A percentile compares a stretch with the other conserved stretches of the same genome.
Evolutionary conservation across 2,888 invertebrate species (phyloP).

Genomic region (Microctonus hyperodae): DNA sequence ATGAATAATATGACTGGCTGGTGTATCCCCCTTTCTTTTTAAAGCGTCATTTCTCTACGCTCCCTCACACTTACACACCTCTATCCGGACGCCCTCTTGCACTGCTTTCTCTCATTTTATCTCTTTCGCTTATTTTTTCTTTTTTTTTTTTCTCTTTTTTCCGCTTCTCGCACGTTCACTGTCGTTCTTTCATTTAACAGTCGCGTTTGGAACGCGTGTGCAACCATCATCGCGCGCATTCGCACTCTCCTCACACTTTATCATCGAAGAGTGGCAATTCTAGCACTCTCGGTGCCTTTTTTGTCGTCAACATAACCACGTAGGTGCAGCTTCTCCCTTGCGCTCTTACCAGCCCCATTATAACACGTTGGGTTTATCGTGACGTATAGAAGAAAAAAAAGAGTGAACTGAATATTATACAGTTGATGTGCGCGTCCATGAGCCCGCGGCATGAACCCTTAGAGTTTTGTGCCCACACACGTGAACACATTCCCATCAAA

Average conservation of each 20-base stretch:
- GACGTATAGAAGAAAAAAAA: neutral
- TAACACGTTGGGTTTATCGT: slow-evolving; percentile 25
- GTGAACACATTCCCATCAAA: slow-evolving; percentile 27
- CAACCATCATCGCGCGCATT: slow-evolving; percentile 44
- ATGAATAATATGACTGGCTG: slow-evolving; percentile 53
- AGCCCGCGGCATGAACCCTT: slow-evolving; percentile 25
- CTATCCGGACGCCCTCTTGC: slow-evolving; percentile 28
- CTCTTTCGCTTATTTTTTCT: slow-evolving; percentile 38
- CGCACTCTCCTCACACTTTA: slow-evolving; percentile 56
- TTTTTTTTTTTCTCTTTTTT: slow-evolving; percentile 32
- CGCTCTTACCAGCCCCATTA: slow-evolving; percentile 55
- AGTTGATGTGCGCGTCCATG: slow-evolving; percentile 8
- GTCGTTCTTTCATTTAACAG: slow-evolving; percentile 34
- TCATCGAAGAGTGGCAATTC: slow-evolving; percentile 62
- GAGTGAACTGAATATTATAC: slow-evolving; percentile 2
- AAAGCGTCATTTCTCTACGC: slow-evolving; percentile 31
- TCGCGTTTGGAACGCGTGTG: slow-evolving; percentile 27
- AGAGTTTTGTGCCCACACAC: slow-evolving; percentile 35
- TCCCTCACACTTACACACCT: slow-evolving; percentile 24
- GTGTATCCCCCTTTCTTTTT: slow-evolving; percentile 32
- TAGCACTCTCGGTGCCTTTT: slow-evolving; percentile 56
- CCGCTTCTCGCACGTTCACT: slow-evolving; percentile 28
- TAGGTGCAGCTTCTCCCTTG: slow-evolving; percentile 54
- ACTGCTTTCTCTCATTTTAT: slow-evolving; percentile 38
- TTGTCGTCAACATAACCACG: slow-evolving; percentile 55